Evolutionary conservation across 2,797 vertebrate species (phyloP).

Genomic region (Euthynnus affinis): DNA sequence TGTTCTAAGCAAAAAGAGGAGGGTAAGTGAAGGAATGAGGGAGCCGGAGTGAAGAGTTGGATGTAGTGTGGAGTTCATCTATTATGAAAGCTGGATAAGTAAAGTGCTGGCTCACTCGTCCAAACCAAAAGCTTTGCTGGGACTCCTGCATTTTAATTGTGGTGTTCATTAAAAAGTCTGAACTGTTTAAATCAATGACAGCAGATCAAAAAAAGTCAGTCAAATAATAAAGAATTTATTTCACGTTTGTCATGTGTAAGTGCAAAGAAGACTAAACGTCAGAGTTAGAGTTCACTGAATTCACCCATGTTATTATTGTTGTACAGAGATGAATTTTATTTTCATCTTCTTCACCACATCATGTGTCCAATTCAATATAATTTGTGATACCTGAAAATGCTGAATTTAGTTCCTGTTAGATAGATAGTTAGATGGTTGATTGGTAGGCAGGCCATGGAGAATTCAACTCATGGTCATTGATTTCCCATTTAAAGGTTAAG

Average conservation of each 20-base stretch:
- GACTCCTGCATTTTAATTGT: neutral
- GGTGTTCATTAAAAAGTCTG: neutral
- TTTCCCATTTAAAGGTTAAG: no score
- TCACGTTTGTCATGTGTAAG: neutral
- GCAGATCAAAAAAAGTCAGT: neutral
- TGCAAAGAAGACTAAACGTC: neutral
- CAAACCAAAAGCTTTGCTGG: neutral
- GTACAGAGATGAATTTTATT: no score
- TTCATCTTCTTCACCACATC: no score
- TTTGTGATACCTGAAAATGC: no score
- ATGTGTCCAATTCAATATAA: no score
- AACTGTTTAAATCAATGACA: neutral
- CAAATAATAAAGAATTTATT: neutral
- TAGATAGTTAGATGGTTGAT: no score
- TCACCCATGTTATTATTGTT: neutral
- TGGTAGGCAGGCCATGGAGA: no score
- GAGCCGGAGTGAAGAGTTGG: neutral
- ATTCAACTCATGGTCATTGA: no score
- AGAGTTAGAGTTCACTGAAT: neutral
- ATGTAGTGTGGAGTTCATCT: slow-evolving; percentile 15
- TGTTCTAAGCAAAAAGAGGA: neutral
- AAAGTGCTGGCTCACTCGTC: slow-evolving; percentile 11
- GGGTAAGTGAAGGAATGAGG: neutral
- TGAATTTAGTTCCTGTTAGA: no score
- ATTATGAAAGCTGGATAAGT: slow-evolving; percentile 29